Evolutionary conservation across 1,140 invertebrate genomes (phyloP).

Genomic region (Anagrus nilaparvatae): DNA sequence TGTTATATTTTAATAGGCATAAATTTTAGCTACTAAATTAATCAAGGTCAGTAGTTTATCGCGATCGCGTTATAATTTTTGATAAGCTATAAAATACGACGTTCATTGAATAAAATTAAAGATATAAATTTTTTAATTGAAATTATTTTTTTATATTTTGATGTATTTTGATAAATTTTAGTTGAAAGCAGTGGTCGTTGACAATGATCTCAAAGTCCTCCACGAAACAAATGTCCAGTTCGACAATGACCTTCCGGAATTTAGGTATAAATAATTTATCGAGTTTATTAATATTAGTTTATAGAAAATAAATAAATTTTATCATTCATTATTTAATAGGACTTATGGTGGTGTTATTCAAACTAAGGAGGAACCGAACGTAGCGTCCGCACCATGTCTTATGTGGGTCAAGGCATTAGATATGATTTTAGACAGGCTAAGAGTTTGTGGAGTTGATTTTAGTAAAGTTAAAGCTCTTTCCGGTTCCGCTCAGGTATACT

Average conservation of each 20-base stretch:
- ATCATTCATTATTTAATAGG: slow-evolving; percentile 35
- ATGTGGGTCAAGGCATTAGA: slow-evolving; percentile 96
- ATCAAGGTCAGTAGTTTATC: no score
- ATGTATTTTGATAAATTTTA: slow-evolving; percentile 31
- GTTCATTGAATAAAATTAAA: no score
- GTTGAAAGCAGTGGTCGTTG: slow-evolving; percentile 83
- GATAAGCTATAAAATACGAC: no score
- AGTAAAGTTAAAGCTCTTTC: slow-evolving; percentile 72
- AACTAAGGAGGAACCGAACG: slow-evolving; percentile 43
- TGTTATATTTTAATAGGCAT: no score
- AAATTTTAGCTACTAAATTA: no score
- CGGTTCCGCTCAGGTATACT: slow-evolving; percentile 75
- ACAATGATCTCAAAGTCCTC: slow-evolving; percentile 61
- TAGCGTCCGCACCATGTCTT: slow-evolving; percentile 71
- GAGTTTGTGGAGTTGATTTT: slow-evolving; percentile 73
- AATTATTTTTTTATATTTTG: slow-evolving; percentile 12
- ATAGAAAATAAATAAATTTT: neutral
- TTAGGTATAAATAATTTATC: slow-evolving; percentile 49
- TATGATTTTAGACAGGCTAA: slow-evolving; percentile 75
- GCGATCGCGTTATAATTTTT: neutral
- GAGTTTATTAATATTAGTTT: neutral
- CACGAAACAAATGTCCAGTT: slow-evolving; percentile 77
- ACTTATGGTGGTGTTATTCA: slow-evolving; percentile 73
- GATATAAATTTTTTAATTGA: no score
- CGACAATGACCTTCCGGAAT: slow-evolving; percentile 84